Base-by-base conservation (phyloP, 2,113 vertebrate species). In the Triplophysa siluroides region DNA sequence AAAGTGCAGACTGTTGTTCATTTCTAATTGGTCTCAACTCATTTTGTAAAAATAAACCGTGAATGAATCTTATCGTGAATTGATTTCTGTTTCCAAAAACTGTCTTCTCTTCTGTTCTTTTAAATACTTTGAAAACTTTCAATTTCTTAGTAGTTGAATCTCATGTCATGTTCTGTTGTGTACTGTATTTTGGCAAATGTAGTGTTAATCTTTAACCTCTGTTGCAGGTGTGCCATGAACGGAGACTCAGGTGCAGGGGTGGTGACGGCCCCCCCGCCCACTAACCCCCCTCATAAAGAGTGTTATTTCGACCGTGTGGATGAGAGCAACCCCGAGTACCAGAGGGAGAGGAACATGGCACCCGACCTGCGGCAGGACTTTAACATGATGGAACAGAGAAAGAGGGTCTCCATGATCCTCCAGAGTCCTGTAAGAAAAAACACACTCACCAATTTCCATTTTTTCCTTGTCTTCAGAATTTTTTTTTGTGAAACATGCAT, bases 371-470 rank as follows among this genome's bases (percentile, higher is more conserved):
- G 97, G 70, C 98, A 99, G 88, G 98, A 99, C 90, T 99, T 99
- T 88, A 99, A 99, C 85, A 99, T 99, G 97, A 99, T 99, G 98
- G 98, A 99, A 84, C 98, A 99, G 81, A 95, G 95, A 87, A 99
- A 99, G 89, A 93, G 98, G 79, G 98, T 99, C n/a, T 99, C 98
- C 86, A 98, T 99, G 97, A 99, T 99, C 54, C 94, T 99, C 56
- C 98, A 99, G 78, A 99, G 98, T 70, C 98, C 98, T 3, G 98
- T 99, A 89, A 95, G 94, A 13, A 43, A 63, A 26, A 43, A 19
- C 64, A 63, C 47, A 78, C 74, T 45, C 41, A 68, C 56, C 0
- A n/a, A 58, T 8, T 58, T 10, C 5, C 33, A 7, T 38, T 38
- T 38, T 7, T 38, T 13, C 2, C 14, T 50, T 50, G 14, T 50